A percentile compares a stretch with the other conserved stretches of the same genome.
These are phyloP conservation scores for Dromococcyx pavoninus DNA, from an alignment of 2,797 vertebrate species.

Conservation along the genomic window DNA sequence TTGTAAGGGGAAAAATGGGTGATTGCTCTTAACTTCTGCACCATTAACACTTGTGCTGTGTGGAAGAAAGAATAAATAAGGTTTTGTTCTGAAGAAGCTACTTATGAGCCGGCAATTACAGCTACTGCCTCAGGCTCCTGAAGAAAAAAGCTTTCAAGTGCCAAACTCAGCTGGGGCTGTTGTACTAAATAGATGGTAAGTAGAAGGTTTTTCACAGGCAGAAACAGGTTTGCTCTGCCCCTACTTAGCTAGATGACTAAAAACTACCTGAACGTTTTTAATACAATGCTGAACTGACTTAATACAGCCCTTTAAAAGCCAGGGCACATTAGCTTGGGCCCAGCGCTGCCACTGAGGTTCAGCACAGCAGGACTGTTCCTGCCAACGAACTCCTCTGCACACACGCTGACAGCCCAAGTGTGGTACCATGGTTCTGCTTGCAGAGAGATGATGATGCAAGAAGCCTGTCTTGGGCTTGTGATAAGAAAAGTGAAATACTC, in stretches of 20 bases:
- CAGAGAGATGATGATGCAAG: neutral
- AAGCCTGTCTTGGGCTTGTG: neutral
- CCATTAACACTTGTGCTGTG: neutral
- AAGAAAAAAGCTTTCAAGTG: neutral
- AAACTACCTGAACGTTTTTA: neutral
- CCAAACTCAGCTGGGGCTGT: neutral
- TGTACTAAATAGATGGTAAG: neutral
- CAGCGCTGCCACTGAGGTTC: neutral
- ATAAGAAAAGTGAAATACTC: neutral
- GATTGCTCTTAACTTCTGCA: neutral
- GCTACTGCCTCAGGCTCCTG: slow-evolving; percentile 17
- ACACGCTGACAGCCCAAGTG: accelerated
- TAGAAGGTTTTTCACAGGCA: neutral
- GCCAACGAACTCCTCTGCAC: neutral
- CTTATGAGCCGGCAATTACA: slow-evolving; percentile 20
- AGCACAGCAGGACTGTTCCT: neutral
- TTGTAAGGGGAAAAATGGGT: neutral
- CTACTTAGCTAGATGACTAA: neutral
- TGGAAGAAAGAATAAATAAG: slow-evolving; percentile 7
- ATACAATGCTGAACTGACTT: neutral
- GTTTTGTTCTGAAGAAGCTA: slow-evolving; percentile 6
- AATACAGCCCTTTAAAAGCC: neutral
- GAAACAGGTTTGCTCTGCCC: neutral
- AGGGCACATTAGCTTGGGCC: neutral
- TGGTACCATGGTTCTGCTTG: neutral